Evolutionary conservation across 2,888 invertebrate genomes (phyloP).

Genomic region (Coremacera marginata): DNA sequence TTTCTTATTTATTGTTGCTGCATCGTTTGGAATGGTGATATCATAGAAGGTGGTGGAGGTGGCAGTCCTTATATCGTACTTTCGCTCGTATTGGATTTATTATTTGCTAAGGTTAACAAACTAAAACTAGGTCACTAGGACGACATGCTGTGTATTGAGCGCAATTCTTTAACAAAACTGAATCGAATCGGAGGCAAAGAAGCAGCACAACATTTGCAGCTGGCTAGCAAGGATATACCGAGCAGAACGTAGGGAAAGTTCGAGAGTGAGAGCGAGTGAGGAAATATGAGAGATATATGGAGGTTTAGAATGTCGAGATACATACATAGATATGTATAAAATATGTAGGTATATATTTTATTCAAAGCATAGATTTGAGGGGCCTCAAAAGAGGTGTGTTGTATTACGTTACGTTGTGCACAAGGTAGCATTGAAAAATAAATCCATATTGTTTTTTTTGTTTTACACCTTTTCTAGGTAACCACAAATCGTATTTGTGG

Average conservation of each 20-base stretch:
- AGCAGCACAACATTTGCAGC: neutral
- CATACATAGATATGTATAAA: neutral
- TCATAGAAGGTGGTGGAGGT: neutral
- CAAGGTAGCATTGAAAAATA: slow-evolving; percentile 41
- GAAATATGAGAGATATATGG: slow-evolving; percentile 31
- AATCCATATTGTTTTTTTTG: slow-evolving; percentile 34
- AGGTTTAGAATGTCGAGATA: neutral
- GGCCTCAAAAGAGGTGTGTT: slow-evolving; percentile 18
- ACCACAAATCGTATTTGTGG: slow-evolving; percentile 24
- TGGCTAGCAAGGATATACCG: neutral
- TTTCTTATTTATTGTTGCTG: neutral
- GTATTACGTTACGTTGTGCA: neutral
- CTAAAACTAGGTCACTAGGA: slow-evolving; percentile 68
- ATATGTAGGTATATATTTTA: neutral
- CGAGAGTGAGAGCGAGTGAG: slow-evolving; percentile 18
- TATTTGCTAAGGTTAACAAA: slow-evolving; percentile 64
- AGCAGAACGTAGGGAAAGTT: neutral
- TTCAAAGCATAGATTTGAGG: slow-evolving; percentile 23
- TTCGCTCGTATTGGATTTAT: slow-evolving; percentile 48
- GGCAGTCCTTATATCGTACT: slow-evolving; percentile 34
- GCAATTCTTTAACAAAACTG: slow-evolving; percentile 18
- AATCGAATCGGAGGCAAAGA: neutral
- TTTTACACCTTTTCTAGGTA: slow-evolving; percentile 13
- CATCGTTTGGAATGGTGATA: neutral
- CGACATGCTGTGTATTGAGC: slow-evolving; percentile 59